Percentiles rank a stretch among this genome's conserved stretches.
Conservation (phyloP, 2,888 invertebrate genomes). For the Schrankia costaestrigalis region DNA sequence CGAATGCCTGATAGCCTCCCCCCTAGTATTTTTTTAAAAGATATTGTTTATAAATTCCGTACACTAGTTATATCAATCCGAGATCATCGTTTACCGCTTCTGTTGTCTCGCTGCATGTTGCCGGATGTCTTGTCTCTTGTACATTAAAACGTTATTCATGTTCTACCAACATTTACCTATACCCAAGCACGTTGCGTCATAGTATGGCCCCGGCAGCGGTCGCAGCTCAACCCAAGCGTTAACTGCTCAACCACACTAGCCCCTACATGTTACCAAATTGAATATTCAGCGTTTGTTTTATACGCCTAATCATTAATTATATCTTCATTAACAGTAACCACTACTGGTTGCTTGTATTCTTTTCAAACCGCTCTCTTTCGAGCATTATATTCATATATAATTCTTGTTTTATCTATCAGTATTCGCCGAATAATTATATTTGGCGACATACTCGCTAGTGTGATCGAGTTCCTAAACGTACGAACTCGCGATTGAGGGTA, state of each 20-base stretch:
- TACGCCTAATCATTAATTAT: no score
- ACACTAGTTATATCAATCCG: slow-evolving; percentile 69
- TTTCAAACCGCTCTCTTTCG: background rate
- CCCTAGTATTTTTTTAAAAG: slow-evolving; percentile 49
- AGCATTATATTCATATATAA: slow-evolving; percentile 1
- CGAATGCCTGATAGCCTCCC: slow-evolving; percentile 81
- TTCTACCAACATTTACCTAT: slow-evolving; percentile 5
- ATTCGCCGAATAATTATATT: slow-evolving; percentile 6
- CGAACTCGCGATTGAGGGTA: slow-evolving; percentile 60
- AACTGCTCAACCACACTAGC: slow-evolving; percentile 28
- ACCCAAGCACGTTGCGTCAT: slow-evolving; percentile 7
- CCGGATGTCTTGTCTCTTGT: slow-evolving; percentile 37
- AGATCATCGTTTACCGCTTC: slow-evolving; percentile 71
- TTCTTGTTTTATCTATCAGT: background rate
- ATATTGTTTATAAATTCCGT: slow-evolving; percentile 59
- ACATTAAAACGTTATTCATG: slow-evolving; percentile 23
- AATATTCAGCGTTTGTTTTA: slow-evolving; percentile 6
- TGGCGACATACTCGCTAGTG: slow-evolving; percentile 1
- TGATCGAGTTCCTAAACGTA: slow-evolving; percentile 14
- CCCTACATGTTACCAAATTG: slow-evolving; percentile 2
- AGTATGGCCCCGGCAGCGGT: slow-evolving; percentile 9
- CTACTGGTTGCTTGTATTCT: no score
- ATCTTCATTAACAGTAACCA: no score
- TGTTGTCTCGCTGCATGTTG: slow-evolving; percentile 67
- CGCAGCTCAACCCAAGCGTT: slow-evolving; percentile 57